Evolutionary conservation across 2,888 invertebrate species (phyloP), one percentile per base, ranked within the genome.

Genomic region (Latrodectus elegans): DNA sequence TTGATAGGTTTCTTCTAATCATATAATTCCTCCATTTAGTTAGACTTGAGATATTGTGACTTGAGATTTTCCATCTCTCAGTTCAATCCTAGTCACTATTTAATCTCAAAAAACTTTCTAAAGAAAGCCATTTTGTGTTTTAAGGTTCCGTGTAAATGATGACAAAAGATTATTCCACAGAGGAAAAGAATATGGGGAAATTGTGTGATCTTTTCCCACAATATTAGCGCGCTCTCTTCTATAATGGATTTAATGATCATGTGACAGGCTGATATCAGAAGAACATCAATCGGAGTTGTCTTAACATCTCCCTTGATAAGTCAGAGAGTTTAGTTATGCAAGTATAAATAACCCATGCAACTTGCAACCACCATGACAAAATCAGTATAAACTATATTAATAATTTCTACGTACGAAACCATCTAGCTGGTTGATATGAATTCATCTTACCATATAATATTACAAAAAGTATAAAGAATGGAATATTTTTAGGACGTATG

Each of bases 1-100:
- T 52, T 53, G 73, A 6, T 17, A 52, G 53, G 52, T 55, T 73
- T 53, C 11, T n/a, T n/a, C 52, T 73, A 55, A 73, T 17, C 8
- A n/a, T 52, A 53, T 55, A 73, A 15, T 55, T 53, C 22, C 4
- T 73, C n/a, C 53, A 51, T 73, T 73, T 8, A 52, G 22, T 52
- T 73, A 53, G 73, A 74, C 55, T n/a, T n/a, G n/a, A n/a, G n/a
- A n/a, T n/a, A 53, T 74, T 53, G 11, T 53, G 74, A 52, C 74
- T 52, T 52, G 51, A 72, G 72, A 14, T 38, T 26, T 72, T 72
- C 72, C 51, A 1, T 26, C 51, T 14, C 22, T 0, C 52, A 74
- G 11, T 52, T 52, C 52, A 74, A 22, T 52, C 55, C 22, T 17
- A 74, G 55, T 74, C 52, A 53, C n/a, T 74, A 1, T 8, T 53